Percentiles rank a stretch among this genome's conserved stretches.
Conservation (phyloP, 2,888 invertebrate species). For the Lepidocyrtinus sp. region DNA sequence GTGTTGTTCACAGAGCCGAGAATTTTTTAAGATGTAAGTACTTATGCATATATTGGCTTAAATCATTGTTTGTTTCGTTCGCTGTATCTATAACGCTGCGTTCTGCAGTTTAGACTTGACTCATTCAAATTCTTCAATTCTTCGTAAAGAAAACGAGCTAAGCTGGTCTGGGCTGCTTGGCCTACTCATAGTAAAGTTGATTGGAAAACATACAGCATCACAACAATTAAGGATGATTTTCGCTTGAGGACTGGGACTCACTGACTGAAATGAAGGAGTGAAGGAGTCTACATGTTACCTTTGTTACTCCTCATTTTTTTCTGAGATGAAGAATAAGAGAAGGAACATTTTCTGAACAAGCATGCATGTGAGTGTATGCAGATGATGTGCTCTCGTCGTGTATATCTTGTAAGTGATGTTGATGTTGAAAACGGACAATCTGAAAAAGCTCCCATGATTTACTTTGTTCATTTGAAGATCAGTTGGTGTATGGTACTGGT, state of each 20-base stretch:
- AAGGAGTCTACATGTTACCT: background rate
- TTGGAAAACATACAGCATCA: conserved; percentile 1
- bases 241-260: no score
- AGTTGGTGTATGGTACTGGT: conserved; percentile 60
- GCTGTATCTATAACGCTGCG: no score
- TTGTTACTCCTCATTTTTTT: background rate
- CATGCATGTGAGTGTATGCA: background rate
- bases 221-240: conserved; percentile 13
- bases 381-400: background rate
- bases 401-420: background rate
- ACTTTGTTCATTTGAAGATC: conserved; percentile 23
- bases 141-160: background rate
- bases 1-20: no score
- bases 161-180: no score
- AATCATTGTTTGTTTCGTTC: no score
- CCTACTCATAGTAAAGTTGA: conserved; percentile 9
- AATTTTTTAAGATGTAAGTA: no score
- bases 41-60: no score
- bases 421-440: conserved; percentile 3
- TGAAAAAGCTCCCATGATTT: conserved; percentile 34
- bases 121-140: conserved; percentile 11
- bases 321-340: no score
- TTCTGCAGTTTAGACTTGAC: no score
- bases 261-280: no score
- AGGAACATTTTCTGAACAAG: background rate